phyloP scores from a whole-genome alignment of 2,888 invertebrate species.

The Neria commutata region DNA sequence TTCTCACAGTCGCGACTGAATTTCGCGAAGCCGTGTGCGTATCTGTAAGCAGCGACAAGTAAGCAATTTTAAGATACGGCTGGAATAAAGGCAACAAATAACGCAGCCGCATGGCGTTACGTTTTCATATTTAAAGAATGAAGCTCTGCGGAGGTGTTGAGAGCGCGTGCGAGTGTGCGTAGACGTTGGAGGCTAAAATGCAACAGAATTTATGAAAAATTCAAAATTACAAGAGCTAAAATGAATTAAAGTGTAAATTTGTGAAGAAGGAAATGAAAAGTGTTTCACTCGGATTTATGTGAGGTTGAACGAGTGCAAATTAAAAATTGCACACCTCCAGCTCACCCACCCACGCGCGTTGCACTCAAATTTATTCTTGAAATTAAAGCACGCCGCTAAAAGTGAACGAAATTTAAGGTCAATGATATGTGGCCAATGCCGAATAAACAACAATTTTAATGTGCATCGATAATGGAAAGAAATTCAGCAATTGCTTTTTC shows the following conservation, averaged over 20 bases:
- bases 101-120: not conserved
- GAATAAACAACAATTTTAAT: slow-evolving; percentile 7
- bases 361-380: not conserved
- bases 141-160: slow-evolving; percentile 26
- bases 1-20: no score
- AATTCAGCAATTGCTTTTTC: slow-evolving; percentile 8
- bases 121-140: not conserved
- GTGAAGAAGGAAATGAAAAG: not conserved
- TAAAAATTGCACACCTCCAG: not conserved
- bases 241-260: not conserved
- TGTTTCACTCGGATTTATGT: not conserved
- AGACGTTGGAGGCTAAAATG: no score
- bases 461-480: no score
- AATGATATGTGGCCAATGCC: slow-evolving; percentile 13
- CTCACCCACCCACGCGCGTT: no score
- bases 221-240: not conserved
- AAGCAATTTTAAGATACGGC: no score
- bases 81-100: not conserved
- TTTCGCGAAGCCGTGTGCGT: no score
- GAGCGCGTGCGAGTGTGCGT: slow-evolving; percentile 22
- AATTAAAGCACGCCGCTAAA: no score
- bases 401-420: slow-evolving; percentile 18
- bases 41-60: no score
- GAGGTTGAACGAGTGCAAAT: not conserved
- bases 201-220: not conserved